Evolutionary conservation across 1,140 invertebrate genomes (phyloP), one percentile per base, ranked within the genome.

Genomic region (Anoplolepis gracilipes): DNA sequence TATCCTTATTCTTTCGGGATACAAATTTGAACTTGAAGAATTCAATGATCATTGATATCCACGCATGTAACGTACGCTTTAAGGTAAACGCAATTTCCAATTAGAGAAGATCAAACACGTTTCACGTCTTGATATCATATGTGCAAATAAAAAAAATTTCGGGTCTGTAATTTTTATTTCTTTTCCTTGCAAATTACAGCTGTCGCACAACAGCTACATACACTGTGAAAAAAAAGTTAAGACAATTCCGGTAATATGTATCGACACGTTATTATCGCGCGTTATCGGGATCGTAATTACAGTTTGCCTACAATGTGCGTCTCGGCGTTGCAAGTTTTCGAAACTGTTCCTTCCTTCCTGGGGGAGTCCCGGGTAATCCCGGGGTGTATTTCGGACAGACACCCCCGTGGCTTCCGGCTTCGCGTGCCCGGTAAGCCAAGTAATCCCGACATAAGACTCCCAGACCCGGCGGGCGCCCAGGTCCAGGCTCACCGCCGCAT

Each of bases 371-470:
- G 42, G 62, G 84, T 91, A 91, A 91, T 91, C 89, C 88, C 67
- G 49, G 77, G 65, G 85, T 55, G 90, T 91, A 91, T 91, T 91
- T 90, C 76, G 88, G 81, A 88, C 73, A 87, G 89, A 87, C 86
- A 90, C 87, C 79, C 86, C 65, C 85, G 87, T 92, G 89, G 91
- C 90, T 93, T 93, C 90, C 88, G 91, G 91, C 88, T 87, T 91
- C 90, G 88, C 88, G 87, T 87, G 91, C 88, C 90, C 86, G 85
- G 90, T 92, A 93, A 93, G 88, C 90, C 92, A 85, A 85, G 90
- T 93, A 93, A 93, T 93, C 92, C 92, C 88, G 85, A 93, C 87
- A 92, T 93, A 93, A 93, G 92, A 93, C 92, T 91, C 59, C 73
- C 78, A 87, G 85, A 88, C 82, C 85, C 88, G 78, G 57, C 73